These are phyloP conservation scores for Sipha maydis DNA, from an alignment of 2,888 invertebrate species.

Conservation along the genomic window DNA sequence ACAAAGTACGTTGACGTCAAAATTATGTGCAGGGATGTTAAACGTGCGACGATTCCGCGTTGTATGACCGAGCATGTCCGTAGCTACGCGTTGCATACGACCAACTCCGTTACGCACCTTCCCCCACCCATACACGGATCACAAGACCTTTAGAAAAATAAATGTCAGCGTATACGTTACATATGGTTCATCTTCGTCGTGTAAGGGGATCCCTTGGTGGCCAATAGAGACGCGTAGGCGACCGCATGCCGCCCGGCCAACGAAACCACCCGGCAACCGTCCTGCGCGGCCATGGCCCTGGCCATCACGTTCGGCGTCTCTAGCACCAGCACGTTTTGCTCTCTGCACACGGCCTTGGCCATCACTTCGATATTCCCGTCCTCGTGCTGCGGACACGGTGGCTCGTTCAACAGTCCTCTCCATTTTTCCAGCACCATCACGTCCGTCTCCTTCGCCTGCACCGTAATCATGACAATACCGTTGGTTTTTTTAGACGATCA, in stretches of 20 bases:
- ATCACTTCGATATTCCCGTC: constrained; percentile 24
- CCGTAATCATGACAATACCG: neutral
- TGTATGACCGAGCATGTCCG: too few relatives aligned
- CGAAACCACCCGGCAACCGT: constrained; percentile 60
- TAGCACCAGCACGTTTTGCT: constrained; percentile 55
- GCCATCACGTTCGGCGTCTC: constrained; percentile 63
- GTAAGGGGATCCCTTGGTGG: constrained; percentile 56
- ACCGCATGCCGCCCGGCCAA: constrained; percentile 62
- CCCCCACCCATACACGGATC: too few relatives aligned
- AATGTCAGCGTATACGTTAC: constrained; percentile 36
- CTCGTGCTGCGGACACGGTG: constrained; percentile 58
- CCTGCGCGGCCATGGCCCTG: constrained; percentile 41
- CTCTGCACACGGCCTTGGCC: constrained; percentile 61
- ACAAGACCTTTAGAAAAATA: too few relatives aligned
- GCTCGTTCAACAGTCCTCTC: constrained; percentile 62
- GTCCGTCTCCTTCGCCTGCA: constrained; percentile 63
- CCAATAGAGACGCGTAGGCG: constrained; percentile 62
- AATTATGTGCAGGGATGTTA: too few relatives aligned
- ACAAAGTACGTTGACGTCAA: too few relatives aligned
- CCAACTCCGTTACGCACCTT: too few relatives aligned
- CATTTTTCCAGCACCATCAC: constrained; percentile 56
- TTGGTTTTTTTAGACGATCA: neutral
- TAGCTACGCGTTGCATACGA: too few relatives aligned
- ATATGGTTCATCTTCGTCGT: constrained; percentile 53
- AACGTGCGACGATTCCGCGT: too few relatives aligned